These are phyloP conservation scores for Musca vetustissima DNA, from an alignment of 1,140 invertebrate species.

Conservation along the genomic window DNA sequence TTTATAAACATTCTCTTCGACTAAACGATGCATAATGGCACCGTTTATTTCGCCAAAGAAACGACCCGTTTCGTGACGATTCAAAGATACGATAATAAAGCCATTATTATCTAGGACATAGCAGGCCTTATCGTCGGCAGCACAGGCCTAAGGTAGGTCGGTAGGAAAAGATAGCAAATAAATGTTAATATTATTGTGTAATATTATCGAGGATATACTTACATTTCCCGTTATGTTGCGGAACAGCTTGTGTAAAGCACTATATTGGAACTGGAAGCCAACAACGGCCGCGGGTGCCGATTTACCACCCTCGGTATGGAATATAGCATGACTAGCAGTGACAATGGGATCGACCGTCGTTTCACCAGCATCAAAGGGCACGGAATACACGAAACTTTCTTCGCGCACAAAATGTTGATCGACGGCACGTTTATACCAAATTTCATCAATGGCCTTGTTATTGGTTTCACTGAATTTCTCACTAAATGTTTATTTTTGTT, in stretches of 20 bases:
- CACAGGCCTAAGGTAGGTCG: constrained; percentile 66
- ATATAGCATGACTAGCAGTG: constrained; percentile 86
- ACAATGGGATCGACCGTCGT: constrained; percentile 71
- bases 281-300: constrained; percentile 85
- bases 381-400: constrained; percentile 84
- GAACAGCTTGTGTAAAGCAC: constrained; percentile 72
- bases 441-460: constrained; percentile 82
- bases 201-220: constrained; percentile 32
- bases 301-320: constrained; percentile 65
- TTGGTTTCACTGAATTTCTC: constrained; percentile 63
- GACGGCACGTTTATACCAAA: constrained; percentile 91
- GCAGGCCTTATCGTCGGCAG: constrained; percentile 74
- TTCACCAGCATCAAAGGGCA: constrained; percentile 69
- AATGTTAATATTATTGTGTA: neutral
- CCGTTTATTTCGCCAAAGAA: constrained; percentile 85
- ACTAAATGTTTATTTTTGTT: no score
- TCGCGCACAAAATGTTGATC: constrained; percentile 81
- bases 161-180: no score
- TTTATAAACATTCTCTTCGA: constrained; percentile 77
- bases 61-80: constrained; percentile 71
- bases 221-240: constrained; percentile 75
- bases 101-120: constrained; percentile 89
- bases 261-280: constrained; percentile 86
- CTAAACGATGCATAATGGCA: constrained; percentile 76
- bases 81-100: constrained; percentile 78